Conservation (phyloP, 2,888 invertebrate species). For the Cheilosia grossa region DNA sequence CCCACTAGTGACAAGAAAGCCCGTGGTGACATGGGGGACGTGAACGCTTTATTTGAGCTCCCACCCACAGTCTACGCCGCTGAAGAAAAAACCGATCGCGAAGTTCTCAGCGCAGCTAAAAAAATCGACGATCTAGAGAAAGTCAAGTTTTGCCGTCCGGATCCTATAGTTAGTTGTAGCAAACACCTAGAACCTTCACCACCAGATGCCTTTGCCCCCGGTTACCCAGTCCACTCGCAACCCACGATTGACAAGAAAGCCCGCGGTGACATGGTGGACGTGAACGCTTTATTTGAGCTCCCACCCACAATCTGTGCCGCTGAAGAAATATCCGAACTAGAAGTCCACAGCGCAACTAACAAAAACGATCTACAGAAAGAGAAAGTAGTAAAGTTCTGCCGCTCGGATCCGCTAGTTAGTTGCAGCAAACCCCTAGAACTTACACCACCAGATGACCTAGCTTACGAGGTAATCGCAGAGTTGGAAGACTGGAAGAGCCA, state of each 20-base stretch:
- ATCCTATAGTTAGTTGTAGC: too few relatives aligned
- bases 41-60: conserved; percentile 36
- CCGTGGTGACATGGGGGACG: conserved; percentile 69
- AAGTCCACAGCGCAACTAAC: not conserved
- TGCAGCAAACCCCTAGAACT: not conserved
- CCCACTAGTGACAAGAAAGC: conserved; percentile 62
- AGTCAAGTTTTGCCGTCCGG: too few relatives aligned
- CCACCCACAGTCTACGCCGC: conserved; percentile 40
- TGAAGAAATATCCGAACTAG: not conserved
- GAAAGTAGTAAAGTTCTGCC: not conserved
- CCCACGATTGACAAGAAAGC: conserved; percentile 63
- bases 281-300: conserved; percentile 40
- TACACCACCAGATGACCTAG: conserved; percentile 1
- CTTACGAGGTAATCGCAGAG: conserved; percentile 85
- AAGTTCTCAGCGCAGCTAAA: not conserved
- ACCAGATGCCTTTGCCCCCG: conserved; percentile 27
- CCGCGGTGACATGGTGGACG: conserved; percentile 66
- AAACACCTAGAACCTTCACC: not conserved
- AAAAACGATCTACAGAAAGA: not conserved
- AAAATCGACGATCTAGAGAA: not conserved
- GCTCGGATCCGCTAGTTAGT: conserved; percentile 22
- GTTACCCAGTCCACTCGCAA: conserved; percentile 71
- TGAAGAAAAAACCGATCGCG: not conserved
- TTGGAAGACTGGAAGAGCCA: conserved; percentile 90
- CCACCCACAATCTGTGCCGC: conserved; percentile 40